Percentiles rank a stretch among this genome's conserved stretches.
Conservation (phyloP, 2,797 vertebrate species). For the Anabacerthia variegaticeps region DNA sequence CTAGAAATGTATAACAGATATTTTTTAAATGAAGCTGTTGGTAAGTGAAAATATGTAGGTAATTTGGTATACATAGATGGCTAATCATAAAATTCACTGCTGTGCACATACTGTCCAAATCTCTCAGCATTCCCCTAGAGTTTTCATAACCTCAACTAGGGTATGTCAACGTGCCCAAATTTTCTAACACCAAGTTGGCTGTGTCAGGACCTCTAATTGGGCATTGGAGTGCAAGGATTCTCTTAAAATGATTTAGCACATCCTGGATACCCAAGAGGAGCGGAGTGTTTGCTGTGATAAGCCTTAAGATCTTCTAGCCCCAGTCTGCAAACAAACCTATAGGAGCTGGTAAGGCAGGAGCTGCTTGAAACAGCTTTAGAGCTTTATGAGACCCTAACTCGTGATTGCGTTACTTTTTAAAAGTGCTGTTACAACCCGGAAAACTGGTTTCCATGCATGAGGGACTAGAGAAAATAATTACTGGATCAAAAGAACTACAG, state of each 20-base stretch:
- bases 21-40: background rate
- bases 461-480: background rate
- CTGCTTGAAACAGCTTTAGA: background rate
- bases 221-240: background rate
- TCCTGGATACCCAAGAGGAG: background rate
- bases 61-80: background rate
- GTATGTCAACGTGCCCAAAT: background rate
- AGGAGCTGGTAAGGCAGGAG: background rate
- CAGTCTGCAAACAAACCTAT: background rate
- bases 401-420: background rate
- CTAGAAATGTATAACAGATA: background rate
- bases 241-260: background rate
- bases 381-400: background rate
- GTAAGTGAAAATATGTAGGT: background rate
- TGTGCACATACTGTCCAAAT: background rate
- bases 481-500: background rate
- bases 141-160: background rate
- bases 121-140: background rate
- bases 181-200: background rate
- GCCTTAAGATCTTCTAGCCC: background rate
- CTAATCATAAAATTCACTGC: background rate
- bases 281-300: background rate
- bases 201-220: background rate
- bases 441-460: background rate
- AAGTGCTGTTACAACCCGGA: background rate